Conservation (phyloP, 2,113 vertebrate genomes). For the Paedocypris sp. region DNA sequence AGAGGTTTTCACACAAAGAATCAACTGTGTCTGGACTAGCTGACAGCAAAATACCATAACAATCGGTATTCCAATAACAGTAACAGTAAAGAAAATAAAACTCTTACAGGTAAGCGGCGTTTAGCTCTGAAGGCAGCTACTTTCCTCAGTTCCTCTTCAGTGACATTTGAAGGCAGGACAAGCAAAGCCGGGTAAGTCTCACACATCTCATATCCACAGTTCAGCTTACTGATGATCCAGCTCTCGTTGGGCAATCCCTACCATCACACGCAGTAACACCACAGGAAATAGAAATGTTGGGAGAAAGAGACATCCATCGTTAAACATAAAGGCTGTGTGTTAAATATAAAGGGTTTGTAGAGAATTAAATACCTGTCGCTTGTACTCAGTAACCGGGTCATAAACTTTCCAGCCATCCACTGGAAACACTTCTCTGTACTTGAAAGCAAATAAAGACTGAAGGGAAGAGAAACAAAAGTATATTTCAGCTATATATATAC, state of each 20-base stretch:
- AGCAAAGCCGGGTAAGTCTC: conserved; percentile 86
- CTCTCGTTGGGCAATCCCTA: conserved; percentile 95
- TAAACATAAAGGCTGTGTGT: too few species aligned
- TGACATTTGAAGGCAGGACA: conserved; percentile 82
- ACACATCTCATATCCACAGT: conserved; percentile 81
- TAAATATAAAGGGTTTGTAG: too few species aligned
- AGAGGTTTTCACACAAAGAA: too few species aligned
- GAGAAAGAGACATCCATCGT: too few species aligned
- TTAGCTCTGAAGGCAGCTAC: conserved; percentile 82
- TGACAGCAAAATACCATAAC: too few species aligned
- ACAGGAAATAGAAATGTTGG: background rate
- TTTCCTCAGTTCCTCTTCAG: conserved; percentile 79
- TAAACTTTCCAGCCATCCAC: conserved; percentile 92
- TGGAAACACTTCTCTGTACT: conserved; percentile 83
- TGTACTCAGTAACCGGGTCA: conserved; percentile 82
- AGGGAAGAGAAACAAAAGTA: conserved; percentile 35
- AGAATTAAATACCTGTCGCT: conserved; percentile 71
- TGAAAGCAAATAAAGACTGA: conserved; percentile 83
- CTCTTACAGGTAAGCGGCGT: conserved; percentile 82
- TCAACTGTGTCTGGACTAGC: too few species aligned
- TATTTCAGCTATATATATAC: too few species aligned
- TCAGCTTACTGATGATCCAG: conserved; percentile 89
- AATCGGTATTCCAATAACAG: too few species aligned
- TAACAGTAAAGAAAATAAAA: too few species aligned
- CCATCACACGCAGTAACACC: background rate